Base-by-base conservation (phyloP, 1,140 invertebrate genomes). In the Panagrolaimus sp. region DNA sequence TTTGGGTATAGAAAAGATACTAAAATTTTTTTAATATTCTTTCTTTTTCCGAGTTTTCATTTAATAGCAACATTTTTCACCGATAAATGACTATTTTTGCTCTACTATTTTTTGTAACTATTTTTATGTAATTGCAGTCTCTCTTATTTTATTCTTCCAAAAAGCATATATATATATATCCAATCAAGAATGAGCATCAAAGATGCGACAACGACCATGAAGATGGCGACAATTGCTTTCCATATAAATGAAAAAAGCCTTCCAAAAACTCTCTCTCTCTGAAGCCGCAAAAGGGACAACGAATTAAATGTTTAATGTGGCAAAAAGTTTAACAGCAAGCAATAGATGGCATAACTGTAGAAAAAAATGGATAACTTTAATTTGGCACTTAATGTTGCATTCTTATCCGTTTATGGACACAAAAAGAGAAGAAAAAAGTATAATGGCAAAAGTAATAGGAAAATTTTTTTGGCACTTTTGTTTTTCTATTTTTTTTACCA, bases 141-240 rank as follows among this genome's bases (percentile, higher is more conserved):
- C 32, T 38, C 32, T 38, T 38, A 4, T 38, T 38, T 38, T 38
- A 4, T 7, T 38, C 32, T 2, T 38, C 32, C 7, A 38, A 38
- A 38, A 38, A 38, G 32, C 32, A 38, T 38, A 38, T 38, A 38
- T 38, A 58, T 28, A 28, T 58, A 58, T 58, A 58, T 58, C 52
- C 52, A 58, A 58, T 58, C 52, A 58, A 58, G 52, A 58, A 58
- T 58, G 52, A 58, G 52, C 52, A 21, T 52, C 48, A 17, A 26
- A 52, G 26, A 52, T 26, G 52, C 52, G 14, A 12, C 15, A 21
- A 21, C 48, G 15, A 52, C 15, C 48, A 24, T 17, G 26, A 52
- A 21, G 17, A 24, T 24, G 26, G 17, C 48, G 48, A 52, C 28
- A 28, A 58, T 58, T 26, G 52, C 52, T 14, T 28, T 58, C 10